Evolutionary conservation across 2,888 invertebrate genomes (phyloP).

Genomic region (Sarcophaga carnaria): DNA sequence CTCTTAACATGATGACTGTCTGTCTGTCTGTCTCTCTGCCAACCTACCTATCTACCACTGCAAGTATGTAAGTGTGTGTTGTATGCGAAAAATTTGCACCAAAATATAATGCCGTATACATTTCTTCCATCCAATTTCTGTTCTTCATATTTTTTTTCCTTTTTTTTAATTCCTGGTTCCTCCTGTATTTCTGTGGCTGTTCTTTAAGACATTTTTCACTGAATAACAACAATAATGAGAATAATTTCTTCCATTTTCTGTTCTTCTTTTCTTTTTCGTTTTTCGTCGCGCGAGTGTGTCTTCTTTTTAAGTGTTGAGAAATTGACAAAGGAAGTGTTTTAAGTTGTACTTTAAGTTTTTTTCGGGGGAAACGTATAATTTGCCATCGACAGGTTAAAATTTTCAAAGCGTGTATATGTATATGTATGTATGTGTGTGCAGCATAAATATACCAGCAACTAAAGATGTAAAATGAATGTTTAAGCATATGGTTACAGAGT

Average conservation of each 20-base stretch:
- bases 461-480: constrained; percentile 17
- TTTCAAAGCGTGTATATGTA: neutral
- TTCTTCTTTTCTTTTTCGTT: constrained; percentile 10
- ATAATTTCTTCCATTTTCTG: constrained; percentile 36
- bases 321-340: constrained; percentile 67
- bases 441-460: neutral
- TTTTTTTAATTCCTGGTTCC: constrained; percentile 2
- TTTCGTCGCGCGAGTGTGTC: neutral
- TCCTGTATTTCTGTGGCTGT: neutral
- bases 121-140: neutral
- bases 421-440: too few species aligned
- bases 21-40: neutral
- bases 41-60: too few species aligned
- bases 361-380: constrained; percentile 63
- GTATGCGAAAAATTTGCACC: neutral
- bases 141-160: neutral
- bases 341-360: constrained; percentile 46
- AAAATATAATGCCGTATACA: neutral
- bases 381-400: constrained; percentile 59
- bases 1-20: constrained; percentile 15
- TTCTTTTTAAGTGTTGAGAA: constrained; percentile 44
- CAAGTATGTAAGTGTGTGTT: too few species aligned
- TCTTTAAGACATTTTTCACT: constrained; percentile 20
- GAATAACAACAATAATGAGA: constrained; percentile 59
- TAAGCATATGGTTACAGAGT: constrained; percentile 20